These are phyloP conservation scores for Ladona fulva DNA, from an alignment of 1,140 invertebrate genomes.

Conservation along the genomic window DNA sequence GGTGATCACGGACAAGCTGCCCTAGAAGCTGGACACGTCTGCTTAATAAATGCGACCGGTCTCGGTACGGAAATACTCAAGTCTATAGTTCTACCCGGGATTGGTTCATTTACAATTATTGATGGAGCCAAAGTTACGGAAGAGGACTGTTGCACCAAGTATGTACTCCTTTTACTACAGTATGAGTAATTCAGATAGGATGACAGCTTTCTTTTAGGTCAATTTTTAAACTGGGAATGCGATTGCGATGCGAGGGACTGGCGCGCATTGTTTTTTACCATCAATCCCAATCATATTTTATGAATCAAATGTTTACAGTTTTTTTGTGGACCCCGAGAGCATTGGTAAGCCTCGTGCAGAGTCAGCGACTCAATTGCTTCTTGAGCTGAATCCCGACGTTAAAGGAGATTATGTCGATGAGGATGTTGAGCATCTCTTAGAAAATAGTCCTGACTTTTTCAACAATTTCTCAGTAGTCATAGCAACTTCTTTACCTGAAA, in stretches of 20 bases:
- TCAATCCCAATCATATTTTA: slow-evolving; percentile 20
- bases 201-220: too few species aligned
- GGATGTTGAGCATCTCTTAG: slow-evolving; percentile 69
- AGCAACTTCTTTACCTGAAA: slow-evolving; percentile 74
- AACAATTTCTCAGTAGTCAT: slow-evolving; percentile 81
- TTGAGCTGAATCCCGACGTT: slow-evolving; percentile 90
- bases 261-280: neutral
- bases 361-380: slow-evolving; percentile 66
- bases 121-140: slow-evolving; percentile 79
- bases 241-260: too few species aligned
- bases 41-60: slow-evolving; percentile 88
- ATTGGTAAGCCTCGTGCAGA: slow-evolving; percentile 76
- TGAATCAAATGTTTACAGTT: too few species aligned
- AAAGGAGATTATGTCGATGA: slow-evolving; percentile 88
- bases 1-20: slow-evolving; percentile 91
- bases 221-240: too few species aligned
- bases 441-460: slow-evolving; percentile 82
- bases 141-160: slow-evolving; percentile 91
- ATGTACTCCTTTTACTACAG: slow-evolving; percentile 25
- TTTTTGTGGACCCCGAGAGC: slow-evolving; percentile 73
- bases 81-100: slow-evolving; percentile 85
- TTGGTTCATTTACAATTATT: slow-evolving; percentile 93
- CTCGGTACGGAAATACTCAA: slow-evolving; percentile 93
- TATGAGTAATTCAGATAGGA: too few species aligned
- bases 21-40: slow-evolving; percentile 81